Percentiles rank a stretch among this genome's conserved stretches.
phyloP scores from a whole-genome alignment of 1,140 invertebrate species.

The Phocides pigmalion region DNA sequence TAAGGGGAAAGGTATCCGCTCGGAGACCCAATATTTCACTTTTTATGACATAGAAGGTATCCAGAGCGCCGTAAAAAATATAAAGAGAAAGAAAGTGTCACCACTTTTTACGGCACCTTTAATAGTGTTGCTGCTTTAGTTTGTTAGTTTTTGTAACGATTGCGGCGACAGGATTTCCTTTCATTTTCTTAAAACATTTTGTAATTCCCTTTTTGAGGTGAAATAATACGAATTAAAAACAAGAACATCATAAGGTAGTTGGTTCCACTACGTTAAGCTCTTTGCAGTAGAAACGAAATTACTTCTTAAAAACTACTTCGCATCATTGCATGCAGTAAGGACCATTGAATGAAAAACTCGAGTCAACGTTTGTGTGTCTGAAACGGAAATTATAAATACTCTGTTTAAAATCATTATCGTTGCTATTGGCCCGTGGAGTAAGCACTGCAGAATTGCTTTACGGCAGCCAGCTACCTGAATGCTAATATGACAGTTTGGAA shows the following conservation, averaged over 20 bases:
- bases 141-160: slow-evolving; percentile 48
- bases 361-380: too few species aligned
- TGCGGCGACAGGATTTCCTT: slow-evolving; percentile 11
- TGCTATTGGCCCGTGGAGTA: too few species aligned
- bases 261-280: background rate
- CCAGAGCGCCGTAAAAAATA: slow-evolving; percentile 67
- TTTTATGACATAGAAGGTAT: slow-evolving; percentile 75
- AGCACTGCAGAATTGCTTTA: too few species aligned
- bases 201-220: background rate
- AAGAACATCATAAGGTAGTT: background rate
- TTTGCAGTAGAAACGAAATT: background rate
- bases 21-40: slow-evolving; percentile 74
- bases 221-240: background rate
- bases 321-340: too few species aligned
- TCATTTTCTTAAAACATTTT: slow-evolving; percentile 1
- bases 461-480: too few species aligned
- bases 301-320: background rate
- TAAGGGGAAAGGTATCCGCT: slow-evolving; percentile 63
- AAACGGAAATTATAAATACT: too few species aligned
- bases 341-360: too few species aligned
- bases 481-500: too few species aligned
- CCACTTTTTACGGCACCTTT: slow-evolving; percentile 55
- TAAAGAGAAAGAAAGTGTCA: slow-evolving; percentile 62
- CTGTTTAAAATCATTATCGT: too few species aligned
- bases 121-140: slow-evolving; percentile 52